Conservation (phyloP, 2,113 vertebrate species). For the Talpa occidentalis region DNA sequence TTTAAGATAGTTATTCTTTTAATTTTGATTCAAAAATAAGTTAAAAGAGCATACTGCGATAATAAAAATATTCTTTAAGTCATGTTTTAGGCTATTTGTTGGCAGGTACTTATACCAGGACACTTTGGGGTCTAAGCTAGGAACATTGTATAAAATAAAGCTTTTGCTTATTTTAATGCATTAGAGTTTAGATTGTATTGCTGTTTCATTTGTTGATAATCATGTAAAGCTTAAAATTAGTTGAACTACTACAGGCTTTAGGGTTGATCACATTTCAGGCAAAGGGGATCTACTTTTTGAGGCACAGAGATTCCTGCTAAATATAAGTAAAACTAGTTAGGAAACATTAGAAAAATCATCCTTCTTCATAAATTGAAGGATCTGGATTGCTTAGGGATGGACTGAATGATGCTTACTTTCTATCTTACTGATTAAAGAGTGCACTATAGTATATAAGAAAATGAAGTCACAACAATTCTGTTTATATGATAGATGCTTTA, state of each 20-base stretch:
- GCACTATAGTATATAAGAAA: slow-evolving; percentile 53
- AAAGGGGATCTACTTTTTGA: slow-evolving; percentile 51
- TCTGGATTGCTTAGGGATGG: slow-evolving; percentile 59
- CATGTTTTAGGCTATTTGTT: slow-evolving; percentile 83
- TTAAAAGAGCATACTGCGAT: slow-evolving; percentile 71
- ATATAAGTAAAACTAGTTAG: slow-evolving; percentile 57
- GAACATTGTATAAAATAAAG: slow-evolving; percentile 50
- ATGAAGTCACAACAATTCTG: slow-evolving; percentile 16
- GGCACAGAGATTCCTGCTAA: slow-evolving; percentile 35
- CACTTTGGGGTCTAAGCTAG: slow-evolving; percentile 58
- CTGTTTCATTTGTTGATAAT: slow-evolving; percentile 31
- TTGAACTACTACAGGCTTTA: slow-evolving; percentile 21
- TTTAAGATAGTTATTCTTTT: slow-evolving; percentile 81
- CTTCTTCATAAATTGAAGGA: slow-evolving; percentile 65
- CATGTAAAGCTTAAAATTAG: slow-evolving; percentile 42
- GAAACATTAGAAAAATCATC: slow-evolving; percentile 34
- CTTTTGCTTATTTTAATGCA: slow-evolving; percentile 45
- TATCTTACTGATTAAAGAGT: slow-evolving; percentile 64
- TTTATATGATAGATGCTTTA: slow-evolving; percentile 50
- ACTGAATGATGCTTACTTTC: slow-evolving; percentile 44
- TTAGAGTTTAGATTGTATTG: slow-evolving; percentile 49
- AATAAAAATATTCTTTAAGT: slow-evolving; percentile 77
- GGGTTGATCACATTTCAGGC: slow-evolving; percentile 37
- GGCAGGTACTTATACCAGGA: slow-evolving; percentile 78
- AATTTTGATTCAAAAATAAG: slow-evolving; percentile 78